phyloP scores from a whole-genome alignment of 2,113 vertebrate species.

The Fregata magnificens region DNA sequence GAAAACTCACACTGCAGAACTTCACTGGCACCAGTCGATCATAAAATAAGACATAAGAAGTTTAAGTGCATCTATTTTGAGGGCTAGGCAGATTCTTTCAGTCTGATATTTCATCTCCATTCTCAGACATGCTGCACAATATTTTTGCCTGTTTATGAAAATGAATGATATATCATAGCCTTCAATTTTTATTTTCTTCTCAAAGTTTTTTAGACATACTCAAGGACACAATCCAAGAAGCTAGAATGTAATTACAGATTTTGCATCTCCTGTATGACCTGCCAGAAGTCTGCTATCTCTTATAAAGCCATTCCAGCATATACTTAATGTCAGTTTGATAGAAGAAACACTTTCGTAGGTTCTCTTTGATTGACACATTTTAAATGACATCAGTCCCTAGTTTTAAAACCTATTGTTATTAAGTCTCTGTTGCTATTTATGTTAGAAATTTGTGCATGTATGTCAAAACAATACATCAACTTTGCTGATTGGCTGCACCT shows the following conservation, averaged over 20 bases:
- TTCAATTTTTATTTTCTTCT: constrained; percentile 66
- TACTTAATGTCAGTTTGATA: constrained; percentile 79
- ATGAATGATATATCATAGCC: constrained; percentile 29
- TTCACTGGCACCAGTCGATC: constrained; percentile 52
- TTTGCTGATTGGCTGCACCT: constrained; percentile 79
- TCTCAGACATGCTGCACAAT: background rate
- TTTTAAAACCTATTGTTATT: constrained; percentile 84
- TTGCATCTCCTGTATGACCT: constrained; percentile 74
- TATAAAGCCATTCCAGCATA: constrained; percentile 73
- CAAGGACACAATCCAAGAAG: constrained; percentile 66
- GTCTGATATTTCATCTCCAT: constrained; percentile 28
- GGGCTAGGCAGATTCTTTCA: constrained; percentile 24
- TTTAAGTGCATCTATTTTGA: constrained; percentile 50
- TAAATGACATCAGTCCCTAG: constrained; percentile 79
- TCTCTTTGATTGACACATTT: constrained; percentile 79
- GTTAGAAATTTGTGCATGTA: constrained; percentile 76
- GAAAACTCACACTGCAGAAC: constrained; percentile 47
- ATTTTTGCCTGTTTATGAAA: constrained; percentile 24
- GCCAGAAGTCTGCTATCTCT: constrained; percentile 75
- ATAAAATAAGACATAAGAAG: constrained; percentile 60
- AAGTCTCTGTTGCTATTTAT: constrained; percentile 87
- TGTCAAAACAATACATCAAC: constrained; percentile 85
- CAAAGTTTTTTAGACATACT: constrained; percentile 48
- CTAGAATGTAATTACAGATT: constrained; percentile 75
- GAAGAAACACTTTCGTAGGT: constrained; percentile 75